These are phyloP conservation scores for Rhopalosiphum maidis DNA, from an alignment of 1,140 invertebrate genomes.

Conservation along the genomic window DNA sequence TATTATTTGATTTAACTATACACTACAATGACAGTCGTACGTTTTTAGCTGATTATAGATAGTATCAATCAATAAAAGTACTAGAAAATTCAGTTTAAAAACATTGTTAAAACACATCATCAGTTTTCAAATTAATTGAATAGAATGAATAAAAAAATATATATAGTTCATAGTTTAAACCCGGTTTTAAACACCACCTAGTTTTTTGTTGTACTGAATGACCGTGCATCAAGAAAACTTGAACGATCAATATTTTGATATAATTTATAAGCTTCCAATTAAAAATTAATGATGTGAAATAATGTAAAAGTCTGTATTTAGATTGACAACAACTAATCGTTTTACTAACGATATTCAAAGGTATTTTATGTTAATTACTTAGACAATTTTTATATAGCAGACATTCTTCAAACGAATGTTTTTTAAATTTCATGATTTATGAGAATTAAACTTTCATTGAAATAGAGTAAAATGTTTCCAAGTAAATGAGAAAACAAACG, in stretches of 20 bases:
- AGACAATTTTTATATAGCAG: not conserved
- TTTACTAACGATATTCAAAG: not conserved
- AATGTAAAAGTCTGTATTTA: not conserved
- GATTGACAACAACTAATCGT: slow-evolving; percentile 21
- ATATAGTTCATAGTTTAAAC: not conserved
- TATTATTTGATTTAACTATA: too few relatives aligned
- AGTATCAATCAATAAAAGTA: not conserved
- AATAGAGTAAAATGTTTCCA: not conserved
- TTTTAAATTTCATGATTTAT: not conserved
- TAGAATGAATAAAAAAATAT: not conserved
- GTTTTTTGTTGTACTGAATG: not conserved
- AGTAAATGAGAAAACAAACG: not conserved
- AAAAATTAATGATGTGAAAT: slow-evolving; percentile 31
- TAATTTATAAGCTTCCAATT: slow-evolving; percentile 1
- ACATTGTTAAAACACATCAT: not conserved
- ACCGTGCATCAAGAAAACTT: not conserved
- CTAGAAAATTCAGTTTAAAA: not conserved
- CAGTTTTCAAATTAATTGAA: not conserved
- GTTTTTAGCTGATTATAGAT: not conserved
- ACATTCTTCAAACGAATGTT: not conserved
- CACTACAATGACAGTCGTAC: too few relatives aligned
- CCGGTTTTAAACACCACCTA: not conserved
- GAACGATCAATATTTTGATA: not conserved
- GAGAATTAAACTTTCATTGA: not conserved
- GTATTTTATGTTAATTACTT: not conserved